Conservation (phyloP, 2,888 invertebrate species). For the Belgica antarctica region DNA sequence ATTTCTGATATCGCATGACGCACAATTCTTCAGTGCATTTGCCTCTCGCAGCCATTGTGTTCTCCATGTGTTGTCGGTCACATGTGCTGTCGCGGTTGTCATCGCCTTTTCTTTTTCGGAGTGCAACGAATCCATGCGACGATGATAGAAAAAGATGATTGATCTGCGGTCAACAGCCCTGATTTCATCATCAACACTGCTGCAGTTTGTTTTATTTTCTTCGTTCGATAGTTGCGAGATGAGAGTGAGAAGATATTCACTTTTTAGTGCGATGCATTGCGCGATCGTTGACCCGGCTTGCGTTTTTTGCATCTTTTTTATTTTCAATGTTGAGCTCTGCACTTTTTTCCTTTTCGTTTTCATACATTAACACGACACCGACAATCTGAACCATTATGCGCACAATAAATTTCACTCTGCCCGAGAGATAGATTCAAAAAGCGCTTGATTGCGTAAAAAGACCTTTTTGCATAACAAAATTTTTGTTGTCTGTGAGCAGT, state of each 20-base stretch:
- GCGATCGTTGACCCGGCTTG: constrained; percentile 23
- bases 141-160: constrained; percentile 29
- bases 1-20: background rate
- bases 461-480: constrained; percentile 9
- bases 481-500: constrained; percentile 42
- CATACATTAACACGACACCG: background rate
- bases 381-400: constrained; percentile 17
- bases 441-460: background rate
- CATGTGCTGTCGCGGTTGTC: background rate
- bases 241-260: constrained; percentile 29
- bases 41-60: background rate
- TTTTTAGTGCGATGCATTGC: constrained; percentile 28
- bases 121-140: constrained; percentile 20
- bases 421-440: background rate
- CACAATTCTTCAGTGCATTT: background rate
- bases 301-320: background rate
- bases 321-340: constrained; percentile 32
- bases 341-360: background rate
- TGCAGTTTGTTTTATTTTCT: too few relatives aligned
- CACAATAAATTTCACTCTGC: constrained; percentile 36
- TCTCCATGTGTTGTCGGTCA: background rate
- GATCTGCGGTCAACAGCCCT: constrained; percentile 41
- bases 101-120: background rate
- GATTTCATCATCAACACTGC: constrained; percentile 4
- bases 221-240: background rate